phyloP scores from a whole-genome alignment of 2,113 vertebrate species.

The Bettongia penicillata region DNA sequence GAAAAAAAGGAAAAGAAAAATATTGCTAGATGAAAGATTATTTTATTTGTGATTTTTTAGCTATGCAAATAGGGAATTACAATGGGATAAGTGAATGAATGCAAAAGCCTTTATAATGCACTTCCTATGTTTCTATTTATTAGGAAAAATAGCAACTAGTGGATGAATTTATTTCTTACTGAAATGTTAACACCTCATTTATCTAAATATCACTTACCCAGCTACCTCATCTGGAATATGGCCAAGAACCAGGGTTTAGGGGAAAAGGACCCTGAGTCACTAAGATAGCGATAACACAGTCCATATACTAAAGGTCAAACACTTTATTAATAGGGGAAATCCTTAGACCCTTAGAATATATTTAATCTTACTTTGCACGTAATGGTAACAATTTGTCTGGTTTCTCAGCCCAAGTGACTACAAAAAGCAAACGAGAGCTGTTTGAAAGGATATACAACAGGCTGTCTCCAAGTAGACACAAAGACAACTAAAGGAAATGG shows the following conservation, averaged over 20 bases:
- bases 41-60: constrained; percentile 16
- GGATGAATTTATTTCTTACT: constrained; percentile 2
- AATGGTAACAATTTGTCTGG: background rate
- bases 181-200: background rate
- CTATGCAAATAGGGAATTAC: background rate
- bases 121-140: too few species aligned
- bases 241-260: constrained; percentile 8
- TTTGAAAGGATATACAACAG: background rate
- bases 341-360: background rate
- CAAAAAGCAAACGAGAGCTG: too few species aligned
- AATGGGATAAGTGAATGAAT: constrained; percentile 2
- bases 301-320: background rate
- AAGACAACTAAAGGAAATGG: background rate
- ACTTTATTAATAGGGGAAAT: constrained; percentile 16
- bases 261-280: background rate
- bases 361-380: background rate
- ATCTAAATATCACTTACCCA: background rate
- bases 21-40: constrained; percentile 12
- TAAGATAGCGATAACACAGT: background rate
- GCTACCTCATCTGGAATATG: background rate
- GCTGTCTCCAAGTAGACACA: background rate
- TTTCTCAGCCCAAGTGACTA: too few species aligned
- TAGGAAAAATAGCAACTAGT: background rate
- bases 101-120: too few species aligned
- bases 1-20: background rate